Conservation (phyloP, 2,888 invertebrate genomes). For the Lasioglossum calceatum region DNA sequence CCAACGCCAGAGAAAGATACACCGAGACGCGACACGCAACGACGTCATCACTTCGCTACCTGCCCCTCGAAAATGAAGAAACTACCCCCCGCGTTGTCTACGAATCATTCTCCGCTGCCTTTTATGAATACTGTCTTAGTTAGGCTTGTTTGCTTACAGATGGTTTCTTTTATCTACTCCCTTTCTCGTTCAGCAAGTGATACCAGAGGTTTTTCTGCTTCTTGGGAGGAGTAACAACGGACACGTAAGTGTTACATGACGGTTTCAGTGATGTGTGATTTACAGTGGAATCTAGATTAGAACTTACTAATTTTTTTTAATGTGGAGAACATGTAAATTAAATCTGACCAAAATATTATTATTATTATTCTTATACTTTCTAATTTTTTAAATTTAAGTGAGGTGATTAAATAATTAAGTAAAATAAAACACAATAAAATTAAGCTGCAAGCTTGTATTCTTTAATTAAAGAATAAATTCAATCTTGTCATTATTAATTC, state of each 20-base stretch:
- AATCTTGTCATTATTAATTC: too few relatives aligned
- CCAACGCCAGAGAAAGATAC: not conserved
- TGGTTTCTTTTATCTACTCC: not conserved
- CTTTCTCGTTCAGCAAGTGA: not conserved
- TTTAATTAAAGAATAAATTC: too few relatives aligned
- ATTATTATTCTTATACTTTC: too few relatives aligned
- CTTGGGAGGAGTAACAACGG: not conserved
- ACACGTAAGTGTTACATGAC: not conserved
- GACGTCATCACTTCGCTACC: constrained; percentile 13
- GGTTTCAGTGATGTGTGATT: not conserved
- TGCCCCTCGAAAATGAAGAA: constrained; percentile 66
- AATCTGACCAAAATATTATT: too few relatives aligned
- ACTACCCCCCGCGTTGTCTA: constrained; percentile 23
- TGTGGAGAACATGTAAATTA: too few relatives aligned
- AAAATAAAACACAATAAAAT: too few relatives aligned
- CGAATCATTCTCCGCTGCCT: not conserved
- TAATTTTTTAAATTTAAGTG: too few relatives aligned
- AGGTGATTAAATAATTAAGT: too few relatives aligned
- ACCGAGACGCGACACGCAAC: not conserved
- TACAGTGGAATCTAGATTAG: too few relatives aligned
- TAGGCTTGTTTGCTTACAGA: not conserved
- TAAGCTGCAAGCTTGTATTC: too few relatives aligned
- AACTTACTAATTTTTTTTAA: too few relatives aligned
- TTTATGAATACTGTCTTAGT: not conserved
- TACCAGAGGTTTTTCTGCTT: not conserved